Evolutionary conservation across 2,113 vertebrate species (phyloP), one percentile per base, ranked within the genome.

Genomic region (Kryptolebias marmoratus): DNA sequence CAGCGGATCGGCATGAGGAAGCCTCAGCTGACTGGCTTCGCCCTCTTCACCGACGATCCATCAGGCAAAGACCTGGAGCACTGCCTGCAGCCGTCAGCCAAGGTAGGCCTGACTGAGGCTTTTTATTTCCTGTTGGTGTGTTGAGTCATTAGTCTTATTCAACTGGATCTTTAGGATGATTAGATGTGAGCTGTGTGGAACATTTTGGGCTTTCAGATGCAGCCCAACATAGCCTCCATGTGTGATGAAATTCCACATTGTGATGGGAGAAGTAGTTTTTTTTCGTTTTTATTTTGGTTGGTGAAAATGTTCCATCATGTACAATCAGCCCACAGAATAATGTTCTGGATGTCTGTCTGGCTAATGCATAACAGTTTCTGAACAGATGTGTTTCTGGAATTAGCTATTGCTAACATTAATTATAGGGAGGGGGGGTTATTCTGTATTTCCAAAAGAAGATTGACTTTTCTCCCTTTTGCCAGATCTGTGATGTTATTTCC

Each of bases 401-500:
- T n/a, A 16, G 47, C 75, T 78, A 16, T 58, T 68, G 8, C 32
- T 28, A 39, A 64, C 50, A 11, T 11, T 3, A 7, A 64, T 50
- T 31, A 2, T 27, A 5, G 2, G 47, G 11, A 31, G 45, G 27
- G n/a, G 11, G 39, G 59, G n/a, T 2, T 2, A 8, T 44, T 44
- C n/a, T 36, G n/a, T 28, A 3, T 55, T 36, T 54, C 2, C 45
- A 10, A 50, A 18, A 39, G 10, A 16, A 78, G 36, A 14, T 31
- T 56, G 30, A 60, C 18, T 39, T 49, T 27, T 69, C 0, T 68
- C 48, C 3, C 52, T 83, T 83, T 64, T 59, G 8, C n/a, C 68
- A 97, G 96, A 95, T 97, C 81, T 97, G 96, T 88, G 96, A 97
- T 79, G 94, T 96, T 4, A 97, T 97, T 89, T 96, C 96, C 55